phyloP scores from a whole-genome alignment of 2,797 vertebrate species.

The Cirrhinus mrigala region DNA sequence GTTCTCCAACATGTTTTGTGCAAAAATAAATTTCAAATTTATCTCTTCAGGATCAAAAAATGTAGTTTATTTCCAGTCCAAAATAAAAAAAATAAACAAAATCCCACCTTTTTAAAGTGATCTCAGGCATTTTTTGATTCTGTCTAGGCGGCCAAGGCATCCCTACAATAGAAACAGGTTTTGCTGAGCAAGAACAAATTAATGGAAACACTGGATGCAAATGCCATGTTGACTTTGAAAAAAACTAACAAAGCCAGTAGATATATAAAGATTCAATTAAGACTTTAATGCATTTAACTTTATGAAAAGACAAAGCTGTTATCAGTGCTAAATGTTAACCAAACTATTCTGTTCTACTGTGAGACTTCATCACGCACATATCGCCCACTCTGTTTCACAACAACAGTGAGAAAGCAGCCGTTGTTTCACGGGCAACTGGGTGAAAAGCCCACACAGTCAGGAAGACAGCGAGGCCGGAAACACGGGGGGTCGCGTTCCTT shows the following conservation, averaged over 20 bases:
- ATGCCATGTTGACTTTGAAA: not conserved
- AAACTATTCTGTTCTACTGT: not conserved
- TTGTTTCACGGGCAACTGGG: constrained; percentile 11
- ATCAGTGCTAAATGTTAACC: not conserved
- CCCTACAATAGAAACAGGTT: not conserved
- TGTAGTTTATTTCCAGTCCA: not conserved
- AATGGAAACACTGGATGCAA: not conserved
- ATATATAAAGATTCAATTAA: constrained; percentile 15
- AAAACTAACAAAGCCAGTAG: not conserved
- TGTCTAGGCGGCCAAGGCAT: not conserved
- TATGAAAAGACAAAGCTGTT: not conserved
- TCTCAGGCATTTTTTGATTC: not conserved
- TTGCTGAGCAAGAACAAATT: not conserved
- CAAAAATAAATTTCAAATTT: not conserved
- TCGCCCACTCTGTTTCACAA: constrained; percentile 15
- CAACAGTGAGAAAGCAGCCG: constrained; percentile 29
- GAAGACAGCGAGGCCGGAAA: constrained; percentile 45
- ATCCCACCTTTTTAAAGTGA: not conserved
- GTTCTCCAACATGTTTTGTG: not conserved
- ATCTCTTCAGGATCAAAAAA: not conserved
- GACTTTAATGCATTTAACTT: not conserved
- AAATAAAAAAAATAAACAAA: not conserved
- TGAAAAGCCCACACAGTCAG: constrained; percentile 47
- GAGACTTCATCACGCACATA: not conserved
- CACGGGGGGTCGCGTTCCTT: constrained; percentile 42